Percentiles rank a stretch among this genome's conserved stretches.
phyloP scores from a whole-genome alignment of 2,888 invertebrate species.

The Drosophila helvetica region DNA sequence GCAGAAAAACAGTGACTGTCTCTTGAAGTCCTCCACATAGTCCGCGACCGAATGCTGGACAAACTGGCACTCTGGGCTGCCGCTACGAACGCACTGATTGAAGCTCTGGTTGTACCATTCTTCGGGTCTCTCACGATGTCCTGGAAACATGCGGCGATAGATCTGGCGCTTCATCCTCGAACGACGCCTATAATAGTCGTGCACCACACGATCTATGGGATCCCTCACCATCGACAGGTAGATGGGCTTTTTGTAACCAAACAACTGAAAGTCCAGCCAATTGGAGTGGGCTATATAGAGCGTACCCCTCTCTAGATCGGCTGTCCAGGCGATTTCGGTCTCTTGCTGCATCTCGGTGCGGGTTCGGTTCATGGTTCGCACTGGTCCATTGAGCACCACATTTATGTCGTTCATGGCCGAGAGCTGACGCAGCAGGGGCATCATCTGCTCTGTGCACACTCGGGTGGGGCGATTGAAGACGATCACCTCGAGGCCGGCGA shows the following conservation, averaged over 20 bases:
- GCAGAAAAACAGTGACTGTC: conserved; percentile 94
- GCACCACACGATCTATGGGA: conserved; percentile 93
- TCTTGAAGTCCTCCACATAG: conserved; percentile 91
- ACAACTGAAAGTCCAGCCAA: conserved; percentile 93
- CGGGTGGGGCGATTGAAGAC: conserved; percentile 96
- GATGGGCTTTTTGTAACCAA: conserved; percentile 90
- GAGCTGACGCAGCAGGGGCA: conserved; percentile 85
- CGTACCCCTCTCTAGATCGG: conserved; percentile 89
- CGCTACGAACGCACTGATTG: conserved; percentile 92
- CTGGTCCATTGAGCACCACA: conserved; percentile 85
- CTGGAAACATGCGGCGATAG: conserved; percentile 86
- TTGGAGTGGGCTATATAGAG: conserved; percentile 94
- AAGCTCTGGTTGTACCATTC: conserved; percentile 87
- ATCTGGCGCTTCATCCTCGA: conserved; percentile 88
- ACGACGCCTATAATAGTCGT: conserved; percentile 94
- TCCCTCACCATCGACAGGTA: conserved; percentile 94
- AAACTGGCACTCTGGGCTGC: conserved; percentile 92
- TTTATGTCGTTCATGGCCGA: conserved; percentile 85
- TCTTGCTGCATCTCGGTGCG: conserved; percentile 89
- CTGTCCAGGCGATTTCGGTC: conserved; percentile 87
- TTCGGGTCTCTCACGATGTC: conserved; percentile 87
- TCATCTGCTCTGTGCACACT: conserved; percentile 93
- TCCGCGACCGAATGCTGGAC: conserved; percentile 90
- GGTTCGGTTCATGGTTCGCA: conserved; percentile 48
- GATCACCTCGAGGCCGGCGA: conserved; percentile 89